Evolutionary conservation across 2,797 vertebrate species (phyloP).

Genomic region (Iguana delicatissima): DNA sequence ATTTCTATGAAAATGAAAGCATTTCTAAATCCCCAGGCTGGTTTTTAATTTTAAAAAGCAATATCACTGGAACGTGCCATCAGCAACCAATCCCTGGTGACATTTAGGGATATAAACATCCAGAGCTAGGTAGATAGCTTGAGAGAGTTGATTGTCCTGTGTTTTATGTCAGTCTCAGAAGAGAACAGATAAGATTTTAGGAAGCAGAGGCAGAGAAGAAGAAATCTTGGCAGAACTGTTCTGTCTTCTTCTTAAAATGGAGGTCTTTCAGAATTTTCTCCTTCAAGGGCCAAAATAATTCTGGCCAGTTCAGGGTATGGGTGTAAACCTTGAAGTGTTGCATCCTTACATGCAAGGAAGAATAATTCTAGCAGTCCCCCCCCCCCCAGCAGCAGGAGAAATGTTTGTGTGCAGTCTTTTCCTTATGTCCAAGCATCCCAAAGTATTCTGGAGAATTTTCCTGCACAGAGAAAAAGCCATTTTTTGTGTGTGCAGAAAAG

Average conservation of each 20-base stretch:
- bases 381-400: too few relatives aligned
- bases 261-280: neutral
- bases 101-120: slow-evolving; percentile 21
- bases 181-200: neutral
- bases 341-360: too few relatives aligned
- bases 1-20: slow-evolving; percentile 24
- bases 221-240: neutral
- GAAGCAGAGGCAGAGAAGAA: neutral
- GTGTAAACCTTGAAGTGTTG: too few relatives aligned
- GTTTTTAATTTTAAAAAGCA: slow-evolving; percentile 52
- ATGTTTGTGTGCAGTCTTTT: too few relatives aligned
- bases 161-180: neutral
- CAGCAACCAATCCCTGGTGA: neutral
- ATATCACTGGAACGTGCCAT: neutral
- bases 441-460: too few relatives aligned
- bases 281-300: neutral
- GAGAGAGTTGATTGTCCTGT: too few relatives aligned
- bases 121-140: too few relatives aligned
- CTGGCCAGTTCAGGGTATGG: neutral
- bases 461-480: too few relatives aligned
- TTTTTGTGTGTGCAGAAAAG: too few relatives aligned
- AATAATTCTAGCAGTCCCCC: too few relatives aligned
- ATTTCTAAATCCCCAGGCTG: slow-evolving; percentile 24
- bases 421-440: too few relatives aligned
- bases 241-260: neutral